These are phyloP conservation scores for Cephus nigrinus DNA, from an alignment of 2,888 invertebrate species.

Conservation along the genomic window DNA sequence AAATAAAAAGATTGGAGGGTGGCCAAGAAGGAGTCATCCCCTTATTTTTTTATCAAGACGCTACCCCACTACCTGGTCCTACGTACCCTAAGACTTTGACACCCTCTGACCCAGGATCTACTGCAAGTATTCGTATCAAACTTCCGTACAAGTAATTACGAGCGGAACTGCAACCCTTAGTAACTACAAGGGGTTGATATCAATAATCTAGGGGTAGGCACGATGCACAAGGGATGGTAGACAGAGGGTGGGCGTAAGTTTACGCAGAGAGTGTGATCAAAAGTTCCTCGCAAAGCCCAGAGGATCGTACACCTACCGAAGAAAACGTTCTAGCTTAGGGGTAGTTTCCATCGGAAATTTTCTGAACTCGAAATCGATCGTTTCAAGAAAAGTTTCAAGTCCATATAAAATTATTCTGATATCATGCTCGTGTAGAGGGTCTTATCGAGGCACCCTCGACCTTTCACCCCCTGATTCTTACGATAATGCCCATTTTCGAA, in stretches of 20 bases:
- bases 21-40: neutral
- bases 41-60: neutral
- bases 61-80: neutral
- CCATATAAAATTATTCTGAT: no score
- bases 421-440: no score
- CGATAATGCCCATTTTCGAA: no score
- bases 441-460: no score
- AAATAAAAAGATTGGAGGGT: neutral
- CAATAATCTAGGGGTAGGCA: neutral
- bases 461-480: no score
- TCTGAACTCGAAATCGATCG: no score
- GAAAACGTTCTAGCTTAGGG: no score
- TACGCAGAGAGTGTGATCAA: neutral
- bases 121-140: neutral
- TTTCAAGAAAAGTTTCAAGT: no score
- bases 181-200: neutral
- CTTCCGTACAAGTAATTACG: neutral
- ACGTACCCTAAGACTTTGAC: neutral
- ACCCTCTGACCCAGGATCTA: neutral
- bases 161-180: constrained; percentile 13
- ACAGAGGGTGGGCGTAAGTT: neutral
- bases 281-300: neutral
- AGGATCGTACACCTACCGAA: no score
- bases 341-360: no score
- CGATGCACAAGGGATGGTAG: neutral